Conservation (phyloP, 1,140 invertebrate species). For the Drosophila elegans region DNA sequence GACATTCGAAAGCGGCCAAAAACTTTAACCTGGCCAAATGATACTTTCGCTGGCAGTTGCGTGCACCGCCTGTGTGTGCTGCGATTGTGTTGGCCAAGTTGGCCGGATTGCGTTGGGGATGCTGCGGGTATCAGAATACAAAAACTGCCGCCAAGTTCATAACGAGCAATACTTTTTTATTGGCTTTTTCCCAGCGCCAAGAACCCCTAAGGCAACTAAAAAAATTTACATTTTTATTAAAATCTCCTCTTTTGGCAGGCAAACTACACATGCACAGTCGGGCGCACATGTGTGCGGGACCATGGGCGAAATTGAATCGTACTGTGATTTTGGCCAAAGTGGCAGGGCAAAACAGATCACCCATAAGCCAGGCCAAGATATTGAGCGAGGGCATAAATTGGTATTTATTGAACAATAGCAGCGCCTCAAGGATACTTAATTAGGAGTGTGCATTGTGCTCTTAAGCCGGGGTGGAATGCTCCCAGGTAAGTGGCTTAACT, state of each 20-base stretch:
- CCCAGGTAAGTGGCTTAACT: slow-evolving; percentile 35
- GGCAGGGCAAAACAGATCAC: background rate
- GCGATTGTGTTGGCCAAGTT: slow-evolving; percentile 12
- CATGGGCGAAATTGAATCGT: slow-evolving; percentile 61
- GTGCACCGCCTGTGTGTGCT: slow-evolving; percentile 29
- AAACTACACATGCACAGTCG: slow-evolving; percentile 32
- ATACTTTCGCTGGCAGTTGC: slow-evolving; percentile 46
- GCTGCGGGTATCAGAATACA: slow-evolving; percentile 22
- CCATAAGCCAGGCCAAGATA: slow-evolving; percentile 29
- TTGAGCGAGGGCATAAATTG: slow-evolving; percentile 44
- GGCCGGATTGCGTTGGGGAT: slow-evolving; percentile 9
- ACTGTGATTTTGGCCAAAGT: slow-evolving; percentile 53
- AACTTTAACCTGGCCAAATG: slow-evolving; percentile 66
- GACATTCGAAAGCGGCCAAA: slow-evolving; percentile 31
- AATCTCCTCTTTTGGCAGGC: slow-evolving; percentile 54
- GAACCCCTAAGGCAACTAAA: slow-evolving; percentile 66
- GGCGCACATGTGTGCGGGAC: background rate
- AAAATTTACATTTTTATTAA: slow-evolving; percentile 81
- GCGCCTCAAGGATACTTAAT: slow-evolving; percentile 44
- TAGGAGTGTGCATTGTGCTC: slow-evolving; percentile 24
- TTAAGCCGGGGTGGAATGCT: slow-evolving; percentile 2
- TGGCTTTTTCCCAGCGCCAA: slow-evolving; percentile 66
- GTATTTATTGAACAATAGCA: slow-evolving; percentile 54
- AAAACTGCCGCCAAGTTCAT: slow-evolving; percentile 72
- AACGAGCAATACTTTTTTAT: slow-evolving; percentile 80